A percentile compares a stretch with the other conserved stretches of the same genome.
phyloP scores from a whole-genome alignment of 2,888 invertebrate species.

The Phrixothrix hirtus region DNA sequence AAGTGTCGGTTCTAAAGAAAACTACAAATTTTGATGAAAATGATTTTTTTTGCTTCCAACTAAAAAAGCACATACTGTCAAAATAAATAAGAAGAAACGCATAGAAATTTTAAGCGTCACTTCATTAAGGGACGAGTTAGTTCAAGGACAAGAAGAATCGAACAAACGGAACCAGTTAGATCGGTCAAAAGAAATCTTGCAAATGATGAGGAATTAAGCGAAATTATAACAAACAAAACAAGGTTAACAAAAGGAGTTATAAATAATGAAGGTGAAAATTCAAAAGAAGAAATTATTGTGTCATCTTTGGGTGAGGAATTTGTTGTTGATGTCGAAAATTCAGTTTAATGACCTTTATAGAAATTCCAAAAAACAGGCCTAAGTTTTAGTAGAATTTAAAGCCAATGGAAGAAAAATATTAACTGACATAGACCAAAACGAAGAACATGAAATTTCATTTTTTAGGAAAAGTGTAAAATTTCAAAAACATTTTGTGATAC shows the following conservation, averaged over 20 bases:
- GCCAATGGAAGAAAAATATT: background rate
- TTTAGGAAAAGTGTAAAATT: background rate
- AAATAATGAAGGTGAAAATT: background rate
- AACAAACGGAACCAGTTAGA: background rate
- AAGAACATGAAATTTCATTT: constrained; percentile 1
- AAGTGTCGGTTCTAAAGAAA: no score
- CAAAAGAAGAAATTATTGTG: constrained; percentile 2
- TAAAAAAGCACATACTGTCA: background rate
- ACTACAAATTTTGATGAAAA: no score
- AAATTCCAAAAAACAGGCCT: constrained; percentile 1
- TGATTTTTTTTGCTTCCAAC: no score
- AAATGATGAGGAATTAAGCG: background rate
- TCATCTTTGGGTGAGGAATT: no score
- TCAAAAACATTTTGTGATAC: background rate
- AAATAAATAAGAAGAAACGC: constrained; percentile 1
- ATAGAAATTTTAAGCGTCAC: constrained; percentile 2
- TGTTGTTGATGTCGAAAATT: no score
- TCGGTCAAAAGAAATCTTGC: background rate
- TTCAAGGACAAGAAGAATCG: constrained; percentile 2
- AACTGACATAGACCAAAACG: background rate
- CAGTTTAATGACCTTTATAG: no score
- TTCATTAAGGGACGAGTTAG: background rate
- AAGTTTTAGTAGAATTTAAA: constrained; percentile 5
- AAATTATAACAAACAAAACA: no score
- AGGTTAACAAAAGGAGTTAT: background rate